phyloP scores from a whole-genome alignment of 2,797 vertebrate genomes.

The Sebastiscus tertius region DNA sequence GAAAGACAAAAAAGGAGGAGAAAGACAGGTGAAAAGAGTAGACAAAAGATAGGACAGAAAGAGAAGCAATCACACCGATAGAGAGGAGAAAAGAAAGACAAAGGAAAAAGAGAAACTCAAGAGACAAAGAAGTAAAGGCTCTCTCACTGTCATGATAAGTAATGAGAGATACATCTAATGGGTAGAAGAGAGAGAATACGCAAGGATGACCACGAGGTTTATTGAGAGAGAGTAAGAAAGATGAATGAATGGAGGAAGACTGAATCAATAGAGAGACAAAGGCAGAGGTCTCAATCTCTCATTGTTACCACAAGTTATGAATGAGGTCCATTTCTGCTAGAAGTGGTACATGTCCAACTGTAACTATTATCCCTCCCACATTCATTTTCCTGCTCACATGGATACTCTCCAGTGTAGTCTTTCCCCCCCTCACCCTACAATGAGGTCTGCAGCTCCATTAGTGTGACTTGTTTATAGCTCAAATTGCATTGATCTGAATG shows the following conservation, averaged over 20 bases:
- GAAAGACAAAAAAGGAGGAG: not conserved
- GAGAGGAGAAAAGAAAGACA: not conserved
- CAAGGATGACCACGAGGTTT: not conserved
- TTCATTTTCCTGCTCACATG: not conserved
- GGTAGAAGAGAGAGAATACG: conserved; percentile 4
- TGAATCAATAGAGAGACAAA: conserved; percentile 39
- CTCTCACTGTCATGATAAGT: conserved; percentile 5
- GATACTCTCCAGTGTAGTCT: too few relatives aligned
- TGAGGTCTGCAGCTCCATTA: not conserved
- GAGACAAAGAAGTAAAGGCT: not conserved
- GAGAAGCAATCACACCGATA: not conserved
- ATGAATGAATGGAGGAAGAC: conserved; percentile 37
- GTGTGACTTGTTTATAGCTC: not conserved
- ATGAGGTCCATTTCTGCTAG: conserved; percentile 8
- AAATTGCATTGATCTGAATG: not conserved
- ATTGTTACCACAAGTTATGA: conserved; percentile 29
- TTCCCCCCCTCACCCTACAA: not conserved
- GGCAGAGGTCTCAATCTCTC: conserved; percentile 29
- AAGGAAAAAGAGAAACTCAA: not conserved
- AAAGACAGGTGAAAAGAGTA: not conserved
- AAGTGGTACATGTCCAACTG: not conserved
- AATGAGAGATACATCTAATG: conserved; percentile 18
- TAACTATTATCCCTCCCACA: not conserved
- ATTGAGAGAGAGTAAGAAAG: conserved; percentile 23
- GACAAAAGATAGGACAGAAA: not conserved